These are phyloP conservation scores for Spialia ferax DNA, from an alignment of 2,888 invertebrate species.

Conservation along the genomic window DNA sequence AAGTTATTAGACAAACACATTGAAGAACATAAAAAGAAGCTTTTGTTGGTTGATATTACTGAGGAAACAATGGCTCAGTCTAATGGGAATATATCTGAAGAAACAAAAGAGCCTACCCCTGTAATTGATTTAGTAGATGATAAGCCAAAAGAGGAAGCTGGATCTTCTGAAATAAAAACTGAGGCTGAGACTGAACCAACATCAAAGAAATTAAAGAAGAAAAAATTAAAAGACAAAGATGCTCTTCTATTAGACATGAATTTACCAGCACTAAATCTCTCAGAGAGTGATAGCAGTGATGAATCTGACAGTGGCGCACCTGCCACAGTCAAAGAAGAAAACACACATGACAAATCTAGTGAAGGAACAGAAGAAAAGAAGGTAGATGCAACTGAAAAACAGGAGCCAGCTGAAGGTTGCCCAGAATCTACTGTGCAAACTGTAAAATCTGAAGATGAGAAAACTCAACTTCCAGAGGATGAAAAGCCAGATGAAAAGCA, in stretches of 20 bases:
- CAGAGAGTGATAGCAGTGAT: slow-evolving; percentile 93
- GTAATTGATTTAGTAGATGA: slow-evolving; percentile 73
- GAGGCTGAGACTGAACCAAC: slow-evolving; percentile 63
- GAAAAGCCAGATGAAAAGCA: slow-evolving; percentile 86
- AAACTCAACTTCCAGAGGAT: slow-evolving; percentile 62
- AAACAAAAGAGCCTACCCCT: slow-evolving; percentile 66
- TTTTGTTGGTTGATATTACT: slow-evolving; percentile 62
- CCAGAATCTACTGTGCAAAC: slow-evolving; percentile 39
- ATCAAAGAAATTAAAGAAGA: slow-evolving; percentile 79
- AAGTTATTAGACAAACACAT: slow-evolving; percentile 92
- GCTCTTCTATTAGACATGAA: slow-evolving; percentile 84
- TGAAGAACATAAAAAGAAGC: slow-evolving; percentile 84
- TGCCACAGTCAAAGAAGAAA: slow-evolving; percentile 57
- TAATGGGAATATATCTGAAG: slow-evolving; percentile 60
- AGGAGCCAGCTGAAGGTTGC: slow-evolving; percentile 43
- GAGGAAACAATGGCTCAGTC: slow-evolving; percentile 57
- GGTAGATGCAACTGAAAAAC: slow-evolving; percentile 45
- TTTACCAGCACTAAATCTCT: slow-evolving; percentile 93
- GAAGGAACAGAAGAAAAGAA: slow-evolving; percentile 55
- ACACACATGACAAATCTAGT: slow-evolving; percentile 50
- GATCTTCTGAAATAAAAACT: slow-evolving; percentile 65
- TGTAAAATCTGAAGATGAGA: slow-evolving; percentile 56
- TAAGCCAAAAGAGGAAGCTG: slow-evolving; percentile 66
- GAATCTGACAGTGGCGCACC: slow-evolving; percentile 83
- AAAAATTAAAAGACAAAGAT: slow-evolving; percentile 80